Percentiles rank a stretch among this genome's conserved stretches.
Evolutionary conservation across 2,113 vertebrate genomes (phyloP).

Genomic region (Sylvilagus bachmani): DNA sequence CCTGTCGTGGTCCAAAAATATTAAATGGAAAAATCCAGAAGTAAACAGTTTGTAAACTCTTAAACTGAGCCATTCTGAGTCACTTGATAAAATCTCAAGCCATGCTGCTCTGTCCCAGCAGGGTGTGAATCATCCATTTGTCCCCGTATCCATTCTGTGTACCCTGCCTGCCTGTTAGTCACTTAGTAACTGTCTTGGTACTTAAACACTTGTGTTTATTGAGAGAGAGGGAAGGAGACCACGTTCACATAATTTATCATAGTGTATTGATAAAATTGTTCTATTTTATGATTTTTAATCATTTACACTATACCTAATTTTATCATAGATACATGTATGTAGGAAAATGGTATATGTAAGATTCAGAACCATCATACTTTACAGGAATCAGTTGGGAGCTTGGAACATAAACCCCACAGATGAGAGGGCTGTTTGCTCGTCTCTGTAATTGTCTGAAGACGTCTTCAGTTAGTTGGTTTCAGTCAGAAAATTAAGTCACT

Average conservation of each 20-base stretch:
- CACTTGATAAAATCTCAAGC: neutral
- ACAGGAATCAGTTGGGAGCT: neutral
- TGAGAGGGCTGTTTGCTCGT: neutral
- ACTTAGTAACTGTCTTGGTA: neutral
- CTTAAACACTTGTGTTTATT: neutral
- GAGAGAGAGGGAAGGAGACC: neutral
- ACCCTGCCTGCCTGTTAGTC: neutral
- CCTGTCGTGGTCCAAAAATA: neutral
- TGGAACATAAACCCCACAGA: neutral
- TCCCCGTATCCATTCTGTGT: neutral
- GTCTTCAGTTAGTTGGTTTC: neutral
- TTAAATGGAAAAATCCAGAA: neutral
- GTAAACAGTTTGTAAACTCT: neutral
- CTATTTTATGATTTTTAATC: neutral
- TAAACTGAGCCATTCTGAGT: neutral
- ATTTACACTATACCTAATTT: neutral
- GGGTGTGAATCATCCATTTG: too few species aligned
- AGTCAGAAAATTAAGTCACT: neutral
- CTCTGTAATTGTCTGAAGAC: neutral
- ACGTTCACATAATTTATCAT: neutral
- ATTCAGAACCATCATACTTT: neutral
- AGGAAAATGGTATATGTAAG: neutral
- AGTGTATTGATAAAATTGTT: neutral
- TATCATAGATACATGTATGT: neutral
- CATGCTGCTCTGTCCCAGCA: neutral